Percentiles rank a stretch among this genome's conserved stretches.
These are phyloP conservation scores for Zaprionus ghesquierei DNA, from an alignment of 1,140 invertebrate species.

Conservation along the genomic window DNA sequence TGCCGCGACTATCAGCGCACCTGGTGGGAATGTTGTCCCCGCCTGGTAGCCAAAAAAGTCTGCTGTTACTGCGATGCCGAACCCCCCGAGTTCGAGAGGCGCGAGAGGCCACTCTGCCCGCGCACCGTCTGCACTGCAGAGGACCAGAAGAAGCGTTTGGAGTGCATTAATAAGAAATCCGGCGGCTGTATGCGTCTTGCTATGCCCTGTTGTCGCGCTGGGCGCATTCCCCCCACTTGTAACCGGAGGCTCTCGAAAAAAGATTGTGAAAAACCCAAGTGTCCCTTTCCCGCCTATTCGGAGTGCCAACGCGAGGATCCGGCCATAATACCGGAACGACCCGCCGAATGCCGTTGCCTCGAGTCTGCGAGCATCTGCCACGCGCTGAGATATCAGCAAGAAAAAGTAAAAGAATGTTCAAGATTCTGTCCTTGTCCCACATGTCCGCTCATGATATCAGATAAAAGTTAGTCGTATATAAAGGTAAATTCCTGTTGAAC, in stretches of 20 bases:
- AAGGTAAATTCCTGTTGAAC: not conserved
- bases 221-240: conserved; percentile 45
- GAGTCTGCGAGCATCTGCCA: not conserved
- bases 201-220: conserved; percentile 45
- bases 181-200: conserved; percentile 13
- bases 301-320: conserved; percentile 39
- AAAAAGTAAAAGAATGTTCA: not conserved
- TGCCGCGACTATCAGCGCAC: conserved; percentile 54
- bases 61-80: conserved; percentile 51
- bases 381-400: not conserved
- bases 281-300: conserved; percentile 64
- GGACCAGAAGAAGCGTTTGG: not conserved
- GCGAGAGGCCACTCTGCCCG: conserved; percentile 15
- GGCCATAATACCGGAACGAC: not conserved
- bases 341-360: conserved; percentile 9
- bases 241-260: fast-evolving
- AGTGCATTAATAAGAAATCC: not conserved
- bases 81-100: conserved; percentile 34
- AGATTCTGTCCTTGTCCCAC: not conserved
- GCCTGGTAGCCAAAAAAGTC: conserved; percentile 45
- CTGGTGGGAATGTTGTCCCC: conserved; percentile 67
- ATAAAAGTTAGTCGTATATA: not conserved
- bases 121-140: conserved; percentile 8
- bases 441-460: not conserved
- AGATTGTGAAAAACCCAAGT: conserved; percentile 38